Evolutionary conservation across 2,113 vertebrate species (phyloP).

Genomic region (Trichechus manatus): DNA sequence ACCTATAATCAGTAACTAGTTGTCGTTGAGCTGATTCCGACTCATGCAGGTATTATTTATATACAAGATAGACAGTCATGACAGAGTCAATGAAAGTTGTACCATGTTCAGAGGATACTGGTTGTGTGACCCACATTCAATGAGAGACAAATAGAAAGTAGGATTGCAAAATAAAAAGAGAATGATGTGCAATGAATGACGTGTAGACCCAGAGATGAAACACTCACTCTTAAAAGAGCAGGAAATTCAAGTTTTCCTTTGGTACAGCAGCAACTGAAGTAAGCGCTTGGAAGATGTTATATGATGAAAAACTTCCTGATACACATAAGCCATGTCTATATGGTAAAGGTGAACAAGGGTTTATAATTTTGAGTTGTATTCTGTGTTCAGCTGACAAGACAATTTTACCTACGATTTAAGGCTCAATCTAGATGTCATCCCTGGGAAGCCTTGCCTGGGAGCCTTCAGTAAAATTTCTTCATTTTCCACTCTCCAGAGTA

Average conservation of each 20-base stretch:
- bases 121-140: not conserved
- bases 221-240: not conserved
- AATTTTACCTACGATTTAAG: not conserved
- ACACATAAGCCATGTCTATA: not conserved
- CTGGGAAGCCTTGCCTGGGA: not conserved
- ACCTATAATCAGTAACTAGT: too few relatives aligned
- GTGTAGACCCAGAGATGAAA: not conserved
- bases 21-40: too few relatives aligned
- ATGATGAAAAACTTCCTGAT: not conserved
- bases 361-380: not conserved
- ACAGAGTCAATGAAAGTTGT: not conserved
- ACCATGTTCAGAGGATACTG: not conserved
- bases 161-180: not conserved
- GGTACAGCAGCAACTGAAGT: not conserved
- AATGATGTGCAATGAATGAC: not conserved
- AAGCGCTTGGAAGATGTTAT: not conserved
- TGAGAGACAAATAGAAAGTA: not conserved
- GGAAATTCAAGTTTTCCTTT: not conserved
- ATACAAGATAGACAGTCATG: not conserved
- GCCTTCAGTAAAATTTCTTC: not conserved
- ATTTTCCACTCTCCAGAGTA: not conserved
- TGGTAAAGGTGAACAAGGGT: not conserved
- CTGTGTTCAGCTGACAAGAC: not conserved
- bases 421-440: not conserved
- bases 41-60: not conserved